phyloP scores from a whole-genome alignment of 1,140 invertebrate genomes.

The Lycorma delicatula region DNA sequence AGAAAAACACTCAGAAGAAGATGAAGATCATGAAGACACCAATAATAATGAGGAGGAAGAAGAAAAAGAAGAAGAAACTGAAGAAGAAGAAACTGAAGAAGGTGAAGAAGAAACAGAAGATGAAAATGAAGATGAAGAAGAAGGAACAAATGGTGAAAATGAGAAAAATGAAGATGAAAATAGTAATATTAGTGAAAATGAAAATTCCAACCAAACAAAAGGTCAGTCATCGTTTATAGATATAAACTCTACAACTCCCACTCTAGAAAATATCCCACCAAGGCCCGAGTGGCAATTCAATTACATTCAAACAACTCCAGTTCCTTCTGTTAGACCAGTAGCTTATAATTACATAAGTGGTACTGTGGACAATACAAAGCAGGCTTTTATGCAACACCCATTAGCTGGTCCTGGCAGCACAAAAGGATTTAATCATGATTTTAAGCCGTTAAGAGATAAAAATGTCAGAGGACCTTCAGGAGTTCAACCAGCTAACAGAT shows the following conservation, averaged over 20 bases:
- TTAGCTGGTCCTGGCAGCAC: conserved; percentile 10
- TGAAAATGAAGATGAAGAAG: conserved; percentile 1
- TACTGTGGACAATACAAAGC: not conserved
- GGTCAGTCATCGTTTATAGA: too few relatives aligned
- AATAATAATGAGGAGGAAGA: conserved; percentile 3
- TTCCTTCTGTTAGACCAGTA: too few relatives aligned
- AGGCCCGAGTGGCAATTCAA: too few relatives aligned
- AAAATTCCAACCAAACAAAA: too few relatives aligned
- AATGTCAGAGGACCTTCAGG: not conserved
- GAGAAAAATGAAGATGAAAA: not conserved
- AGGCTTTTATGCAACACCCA: not conserved
- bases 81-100: not conserved
- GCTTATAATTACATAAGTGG: too few relatives aligned
- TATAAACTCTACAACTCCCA: too few relatives aligned
- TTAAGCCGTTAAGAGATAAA: conserved; percentile 9
- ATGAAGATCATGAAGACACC: not conserved
- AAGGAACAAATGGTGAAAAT: conserved; percentile 1
- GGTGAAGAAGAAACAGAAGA: not conserved
- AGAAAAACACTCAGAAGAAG: conserved; percentile 1
- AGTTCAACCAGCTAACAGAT: not conserved
- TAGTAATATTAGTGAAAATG: too few relatives aligned
- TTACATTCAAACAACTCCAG: too few relatives aligned
- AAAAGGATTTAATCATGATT: conserved; percentile 14
- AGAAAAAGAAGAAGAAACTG: not conserved
- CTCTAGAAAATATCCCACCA: too few relatives aligned